Conservation (phyloP, 2,888 invertebrate genomes). For the Terebella lapidaria region DNA sequence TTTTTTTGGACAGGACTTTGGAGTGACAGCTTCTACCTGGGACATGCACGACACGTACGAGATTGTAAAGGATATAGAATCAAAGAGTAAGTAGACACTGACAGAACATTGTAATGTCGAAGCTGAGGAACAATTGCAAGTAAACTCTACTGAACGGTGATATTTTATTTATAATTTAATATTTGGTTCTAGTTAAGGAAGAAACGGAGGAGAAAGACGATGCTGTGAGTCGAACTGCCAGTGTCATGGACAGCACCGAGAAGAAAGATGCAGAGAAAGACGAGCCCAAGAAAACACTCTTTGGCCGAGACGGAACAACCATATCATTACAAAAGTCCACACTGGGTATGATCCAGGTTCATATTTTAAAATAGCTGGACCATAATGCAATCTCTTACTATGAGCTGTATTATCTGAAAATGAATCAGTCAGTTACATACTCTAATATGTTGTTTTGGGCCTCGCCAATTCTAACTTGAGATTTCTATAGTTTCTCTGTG, state of each 20-base stretch:
- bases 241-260: conserved; percentile 20
- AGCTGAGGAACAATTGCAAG: too few species aligned
- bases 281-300: neutral
- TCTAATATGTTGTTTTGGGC: too few species aligned
- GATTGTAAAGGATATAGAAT: conserved; percentile 27
- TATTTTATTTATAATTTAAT: neutral
- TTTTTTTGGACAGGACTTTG: conserved; percentile 34
- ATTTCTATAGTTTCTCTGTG: too few species aligned
- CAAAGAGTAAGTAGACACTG: conserved; percentile 8
- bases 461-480: too few species aligned
- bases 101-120: neutral
- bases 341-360: neutral
- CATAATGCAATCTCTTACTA: too few species aligned
- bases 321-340: neutral
- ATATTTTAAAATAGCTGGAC: neutral
- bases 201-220: conserved; percentile 32
- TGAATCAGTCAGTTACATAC: too few species aligned
- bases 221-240: conserved; percentile 36
- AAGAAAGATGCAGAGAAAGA: conserved; percentile 5
- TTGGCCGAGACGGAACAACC: neutral
- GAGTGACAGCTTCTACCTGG: conserved; percentile 45
- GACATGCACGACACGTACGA: conserved; percentile 52
- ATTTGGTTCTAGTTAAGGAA: neutral
- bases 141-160: neutral
- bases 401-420: too few species aligned